Conservation (phyloP, 2,888 invertebrate species). For the Atrina japonica region DNA sequence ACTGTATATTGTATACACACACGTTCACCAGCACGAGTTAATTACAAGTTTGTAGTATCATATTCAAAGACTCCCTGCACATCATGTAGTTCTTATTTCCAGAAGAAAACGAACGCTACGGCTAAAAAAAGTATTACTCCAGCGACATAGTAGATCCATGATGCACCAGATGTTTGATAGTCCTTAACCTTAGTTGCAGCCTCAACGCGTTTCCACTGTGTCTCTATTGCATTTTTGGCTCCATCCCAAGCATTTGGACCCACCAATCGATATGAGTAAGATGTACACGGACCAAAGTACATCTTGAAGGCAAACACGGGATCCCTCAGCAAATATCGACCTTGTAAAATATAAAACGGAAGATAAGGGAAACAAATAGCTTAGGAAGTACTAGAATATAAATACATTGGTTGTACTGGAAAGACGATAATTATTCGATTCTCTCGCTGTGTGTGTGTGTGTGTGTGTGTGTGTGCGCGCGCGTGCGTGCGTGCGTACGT, state of each 20-base stretch:
- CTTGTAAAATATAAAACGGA: constrained; percentile 51
- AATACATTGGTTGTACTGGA: too few species aligned
- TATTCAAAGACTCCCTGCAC: too few species aligned
- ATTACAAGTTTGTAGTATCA: too few species aligned
- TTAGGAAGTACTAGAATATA: too few species aligned
- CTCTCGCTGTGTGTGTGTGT: too few species aligned
- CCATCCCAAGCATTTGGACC: constrained; percentile 81
- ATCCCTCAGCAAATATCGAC: constrained; percentile 60
- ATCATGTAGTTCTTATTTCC: too few species aligned
- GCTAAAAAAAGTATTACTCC: neutral
- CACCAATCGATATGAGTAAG: constrained; percentile 79
- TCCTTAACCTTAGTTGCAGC: neutral
- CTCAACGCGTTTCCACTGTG: constrained; percentile 67
- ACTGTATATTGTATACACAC: too few species aligned
- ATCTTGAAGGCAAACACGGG: constrained; percentile 69
- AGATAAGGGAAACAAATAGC: too few species aligned
- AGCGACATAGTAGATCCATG: neutral
- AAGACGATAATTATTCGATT: too few species aligned
- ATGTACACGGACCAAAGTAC: constrained; percentile 74
- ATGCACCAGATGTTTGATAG: neutral
- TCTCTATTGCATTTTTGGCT: constrained; percentile 81
- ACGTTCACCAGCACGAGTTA: too few species aligned
- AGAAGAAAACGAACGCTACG: neutral
- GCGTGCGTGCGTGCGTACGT: too few species aligned
- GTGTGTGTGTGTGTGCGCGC: too few species aligned